Evolutionary conservation across 2,888 invertebrate species (phyloP).

Genomic region (Polydrusus tereticollis): DNA sequence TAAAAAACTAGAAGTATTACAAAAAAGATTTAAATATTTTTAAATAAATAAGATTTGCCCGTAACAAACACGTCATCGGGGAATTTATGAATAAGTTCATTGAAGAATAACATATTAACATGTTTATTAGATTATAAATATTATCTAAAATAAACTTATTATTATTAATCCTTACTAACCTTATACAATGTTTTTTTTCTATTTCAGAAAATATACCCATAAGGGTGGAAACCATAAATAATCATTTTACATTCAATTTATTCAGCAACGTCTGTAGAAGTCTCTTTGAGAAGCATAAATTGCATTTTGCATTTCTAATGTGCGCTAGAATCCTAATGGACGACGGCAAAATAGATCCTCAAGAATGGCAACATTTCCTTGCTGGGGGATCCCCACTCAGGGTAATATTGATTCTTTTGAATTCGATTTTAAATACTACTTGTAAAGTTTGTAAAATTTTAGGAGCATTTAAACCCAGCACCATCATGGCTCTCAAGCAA

Average conservation of each 20-base stretch:
- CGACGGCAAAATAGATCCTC: slow-evolving; percentile 70
- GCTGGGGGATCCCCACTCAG: slow-evolving; percentile 77
- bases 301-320: slow-evolving; percentile 85
- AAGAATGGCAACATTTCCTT: slow-evolving; percentile 83
- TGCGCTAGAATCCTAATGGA: slow-evolving; percentile 78
- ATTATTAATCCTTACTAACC: too few species aligned
- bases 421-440: too few species aligned
- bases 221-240: slow-evolving; percentile 83
- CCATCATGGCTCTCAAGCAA: slow-evolving; percentile 83
- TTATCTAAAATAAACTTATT: too few species aligned
- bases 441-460: background rate
- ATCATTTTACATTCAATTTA: slow-evolving; percentile 85
- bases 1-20: too few species aligned
- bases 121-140: too few species aligned
- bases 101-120: too few species aligned
- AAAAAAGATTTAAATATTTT: too few species aligned
- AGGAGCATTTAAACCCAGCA: slow-evolving; percentile 79
- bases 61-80: too few species aligned
- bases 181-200: background rate
- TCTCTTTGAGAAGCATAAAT: slow-evolving; percentile 90
- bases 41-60: too few species aligned
- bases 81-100: too few species aligned
- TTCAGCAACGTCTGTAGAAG: slow-evolving; percentile 91
- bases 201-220: slow-evolving; percentile 76
- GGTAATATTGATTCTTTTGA: too few species aligned